Base-by-base conservation (phyloP, 2,888 invertebrate genomes). In the Athalia rosae region DNA sequence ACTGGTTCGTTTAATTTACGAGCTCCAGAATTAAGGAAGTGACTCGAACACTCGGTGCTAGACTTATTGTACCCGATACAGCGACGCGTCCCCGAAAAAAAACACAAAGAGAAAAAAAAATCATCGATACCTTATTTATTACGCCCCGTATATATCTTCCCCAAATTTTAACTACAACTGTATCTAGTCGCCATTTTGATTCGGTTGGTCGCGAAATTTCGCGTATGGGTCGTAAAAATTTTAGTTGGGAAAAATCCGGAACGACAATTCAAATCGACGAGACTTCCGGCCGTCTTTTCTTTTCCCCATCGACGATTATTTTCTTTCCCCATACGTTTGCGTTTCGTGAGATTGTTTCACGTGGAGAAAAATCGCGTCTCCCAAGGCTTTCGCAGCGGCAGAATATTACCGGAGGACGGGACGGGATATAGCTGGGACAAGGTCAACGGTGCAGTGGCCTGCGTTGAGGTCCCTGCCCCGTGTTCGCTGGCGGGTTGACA, bases 401-500 rank as follows among this genome's bases (percentile, higher is more conserved):
- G 53, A 53, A 53, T 9, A 53, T 11, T 53, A 9, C 4, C 3
- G 53, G 6, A 53, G n/a, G 56, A 45, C 15, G 71, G 28, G 69
- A 43, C 43, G 66, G 41, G 67, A 71, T 58, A 71, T 71, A 85
- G 86, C 85, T 85, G 84, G 86, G 87, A 84, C 85, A 87, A 87
- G 87, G 87, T 85, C 87, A 85, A 84, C 85, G 86, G 87, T 87
- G 86, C 86, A 86, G 86, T 85, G 86, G 84, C 85, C 86, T 83
- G 81, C 78, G 80, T 78, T 77, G 84, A 84, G 87, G 87, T 87
- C 87, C 85, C 86, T 82, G 81, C 80, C 79, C 80, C 79, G 56
- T 56, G 71, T 71, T 58, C 45, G 71, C 45, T 58, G 58, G 43
- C 50, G 71, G 43, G 71, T 56, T 71, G 71, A 71, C 71, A 71